Conservation (phyloP, 1,140 invertebrate species). For the Aradophagus sp. region DNA sequence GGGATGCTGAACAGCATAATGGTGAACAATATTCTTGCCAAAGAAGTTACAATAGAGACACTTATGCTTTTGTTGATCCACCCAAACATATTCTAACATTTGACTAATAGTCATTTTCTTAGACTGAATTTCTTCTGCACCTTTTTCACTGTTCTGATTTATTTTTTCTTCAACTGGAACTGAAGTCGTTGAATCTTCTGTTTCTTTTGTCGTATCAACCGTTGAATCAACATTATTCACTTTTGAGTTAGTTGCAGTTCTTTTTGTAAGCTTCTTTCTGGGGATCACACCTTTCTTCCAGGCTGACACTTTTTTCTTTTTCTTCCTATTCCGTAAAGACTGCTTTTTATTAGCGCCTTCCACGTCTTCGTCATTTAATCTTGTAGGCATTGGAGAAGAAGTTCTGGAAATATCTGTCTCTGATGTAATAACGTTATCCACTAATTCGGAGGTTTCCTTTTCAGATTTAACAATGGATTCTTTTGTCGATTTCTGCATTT, state of each 20-base stretch:
- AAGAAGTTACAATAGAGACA: conserved; percentile 78
- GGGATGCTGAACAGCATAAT: conserved; percentile 79
- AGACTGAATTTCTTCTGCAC: neutral
- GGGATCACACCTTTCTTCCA: too few relatives aligned
- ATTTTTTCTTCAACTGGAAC: too few relatives aligned
- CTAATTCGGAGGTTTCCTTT: conserved; percentile 2
- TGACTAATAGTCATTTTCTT: conserved; percentile 37
- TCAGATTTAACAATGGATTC: conserved; percentile 41
- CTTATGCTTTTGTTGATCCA: conserved; percentile 66
- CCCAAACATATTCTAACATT: conserved; percentile 64
- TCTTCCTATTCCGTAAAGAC: too few relatives aligned
- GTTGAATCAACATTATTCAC: too few relatives aligned
- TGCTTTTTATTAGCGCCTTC: too few relatives aligned
- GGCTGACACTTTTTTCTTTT: too few relatives aligned
- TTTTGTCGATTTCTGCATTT: conserved; percentile 34
- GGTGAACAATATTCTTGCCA: conserved; percentile 79
- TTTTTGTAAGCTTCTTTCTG: too few relatives aligned
- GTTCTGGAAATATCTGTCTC: conserved; percentile 38
- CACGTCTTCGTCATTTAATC: neutral
- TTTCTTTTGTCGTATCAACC: too few relatives aligned
- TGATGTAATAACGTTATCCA: conserved; percentile 25
- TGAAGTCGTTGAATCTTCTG: too few relatives aligned
- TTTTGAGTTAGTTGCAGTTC: too few relatives aligned
- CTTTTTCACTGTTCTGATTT: conserved; percentile 1
- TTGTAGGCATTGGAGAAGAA: conserved; percentile 41